phyloP scores from a whole-genome alignment of 1,140 invertebrate species.

The Thaumetopoea pityocampa region DNA sequence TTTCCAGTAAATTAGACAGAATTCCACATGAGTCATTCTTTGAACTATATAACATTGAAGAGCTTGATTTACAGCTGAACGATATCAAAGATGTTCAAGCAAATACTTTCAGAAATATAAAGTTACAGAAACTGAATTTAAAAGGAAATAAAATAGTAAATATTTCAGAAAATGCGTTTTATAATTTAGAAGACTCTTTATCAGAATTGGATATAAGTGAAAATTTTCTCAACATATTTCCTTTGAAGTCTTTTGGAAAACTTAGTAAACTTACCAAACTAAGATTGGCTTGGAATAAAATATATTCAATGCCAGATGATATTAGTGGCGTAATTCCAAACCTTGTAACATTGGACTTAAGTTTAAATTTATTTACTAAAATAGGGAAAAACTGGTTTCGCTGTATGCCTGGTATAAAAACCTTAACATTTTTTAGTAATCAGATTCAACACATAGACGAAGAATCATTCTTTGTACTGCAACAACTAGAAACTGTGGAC shows the following conservation, averaged over 20 bases:
- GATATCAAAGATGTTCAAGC: slow-evolving; percentile 87
- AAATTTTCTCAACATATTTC: slow-evolving; percentile 89
- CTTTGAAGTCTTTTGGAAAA: slow-evolving; percentile 85
- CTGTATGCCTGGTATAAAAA: slow-evolving; percentile 86
- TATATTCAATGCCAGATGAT: slow-evolving; percentile 80
- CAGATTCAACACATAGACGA: slow-evolving; percentile 86
- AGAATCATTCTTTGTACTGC: slow-evolving; percentile 84
- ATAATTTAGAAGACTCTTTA: slow-evolving; percentile 86
- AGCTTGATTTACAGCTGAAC: slow-evolving; percentile 90
- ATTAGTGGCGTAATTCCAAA: slow-evolving; percentile 83
- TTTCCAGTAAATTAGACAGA: slow-evolving; percentile 86
- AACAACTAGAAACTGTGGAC: slow-evolving; percentile 88
- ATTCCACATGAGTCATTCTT: slow-evolving; percentile 88
- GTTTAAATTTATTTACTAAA: slow-evolving; percentile 88
- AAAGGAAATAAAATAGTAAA: slow-evolving; percentile 89
- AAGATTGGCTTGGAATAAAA: slow-evolving; percentile 89
- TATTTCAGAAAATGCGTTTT: slow-evolving; percentile 90
- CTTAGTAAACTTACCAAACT: slow-evolving; percentile 85
- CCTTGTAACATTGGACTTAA: slow-evolving; percentile 87
- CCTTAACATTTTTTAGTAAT: slow-evolving; percentile 89
- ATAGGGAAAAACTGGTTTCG: slow-evolving; percentile 86
- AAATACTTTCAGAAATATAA: slow-evolving; percentile 89
- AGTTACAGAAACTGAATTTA: slow-evolving; percentile 87
- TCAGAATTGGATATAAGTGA: slow-evolving; percentile 89
- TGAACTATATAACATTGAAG: slow-evolving; percentile 81